A percentile compares a stretch with the other conserved stretches of the same genome.
phyloP scores from a whole-genome alignment of 2,113 vertebrate species.

The Cichladusa arquata region DNA sequence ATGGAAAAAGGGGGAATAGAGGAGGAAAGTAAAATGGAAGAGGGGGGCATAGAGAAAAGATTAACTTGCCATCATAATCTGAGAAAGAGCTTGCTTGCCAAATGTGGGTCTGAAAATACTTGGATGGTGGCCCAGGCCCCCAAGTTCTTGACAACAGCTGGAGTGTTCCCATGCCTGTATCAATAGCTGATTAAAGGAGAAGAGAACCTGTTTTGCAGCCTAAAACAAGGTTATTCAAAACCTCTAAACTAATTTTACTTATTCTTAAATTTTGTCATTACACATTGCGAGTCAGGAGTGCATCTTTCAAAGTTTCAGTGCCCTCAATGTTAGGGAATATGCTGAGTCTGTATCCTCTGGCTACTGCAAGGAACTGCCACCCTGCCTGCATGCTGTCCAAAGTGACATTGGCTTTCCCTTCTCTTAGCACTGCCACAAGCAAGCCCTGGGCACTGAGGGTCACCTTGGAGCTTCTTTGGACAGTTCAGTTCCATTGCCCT shows the following conservation, averaged over 20 bases:
- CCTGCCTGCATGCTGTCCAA: neutral
- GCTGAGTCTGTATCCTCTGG: neutral
- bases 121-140: neutral
- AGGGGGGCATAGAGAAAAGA: neutral
- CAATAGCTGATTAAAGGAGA: neutral
- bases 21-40: neutral
- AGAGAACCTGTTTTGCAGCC: neutral
- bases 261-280: neutral
- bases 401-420: neutral
- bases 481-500: neutral
- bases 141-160: neutral
- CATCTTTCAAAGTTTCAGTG: neutral
- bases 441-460: neutral
- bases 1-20: neutral
- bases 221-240: neutral
- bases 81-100: conserved; percentile 31
- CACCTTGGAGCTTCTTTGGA: neutral
- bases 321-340: neutral
- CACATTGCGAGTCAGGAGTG: neutral
- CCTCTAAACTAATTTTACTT: neutral
- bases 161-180: conserved; percentile 10
- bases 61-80: neutral
- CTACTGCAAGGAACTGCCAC: neutral
- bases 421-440: neutral
- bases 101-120: neutral